phyloP scores from a whole-genome alignment of 2,888 invertebrate genomes.

The Phragmatobia fuliginosa region DNA sequence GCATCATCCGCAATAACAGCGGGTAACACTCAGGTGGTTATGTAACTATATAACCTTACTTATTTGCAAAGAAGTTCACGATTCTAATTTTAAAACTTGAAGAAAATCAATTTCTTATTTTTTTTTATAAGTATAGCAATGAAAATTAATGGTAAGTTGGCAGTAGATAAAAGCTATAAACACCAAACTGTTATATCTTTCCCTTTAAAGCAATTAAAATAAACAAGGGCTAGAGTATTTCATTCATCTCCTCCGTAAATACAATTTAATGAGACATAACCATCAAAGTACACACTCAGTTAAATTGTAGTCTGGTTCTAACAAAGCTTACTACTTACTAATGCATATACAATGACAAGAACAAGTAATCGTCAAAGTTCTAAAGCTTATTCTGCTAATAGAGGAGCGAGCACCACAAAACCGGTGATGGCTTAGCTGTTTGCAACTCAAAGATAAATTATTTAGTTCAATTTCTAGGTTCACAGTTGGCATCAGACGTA shows the following conservation, averaged over 20 bases:
- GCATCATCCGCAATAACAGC: too few relatives aligned
- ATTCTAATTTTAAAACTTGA: too few relatives aligned
- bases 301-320: background rate
- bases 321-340: background rate
- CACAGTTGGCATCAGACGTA: slow-evolving; percentile 43
- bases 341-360: slow-evolving; percentile 21
- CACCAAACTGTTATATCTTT: background rate
- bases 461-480: slow-evolving; percentile 59
- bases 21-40: too few relatives aligned
- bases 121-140: too few relatives aligned
- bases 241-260: background rate
- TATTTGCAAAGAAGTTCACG: too few relatives aligned
- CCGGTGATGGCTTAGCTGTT: slow-evolving; percentile 56
- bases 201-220: background rate
- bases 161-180: background rate
- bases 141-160: background rate
- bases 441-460: slow-evolving; percentile 54
- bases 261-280: background rate
- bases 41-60: too few relatives aligned
- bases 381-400: slow-evolving; percentile 41
- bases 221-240: background rate
- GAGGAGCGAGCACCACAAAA: slow-evolving; percentile 43
- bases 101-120: too few relatives aligned
- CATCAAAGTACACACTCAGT: background rate
- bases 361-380: slow-evolving; percentile 21